A percentile compares a stretch with the other conserved stretches of the same genome.
phyloP scores from a whole-genome alignment of 2,888 invertebrate genomes.

The Drosophila imparisetae region DNA sequence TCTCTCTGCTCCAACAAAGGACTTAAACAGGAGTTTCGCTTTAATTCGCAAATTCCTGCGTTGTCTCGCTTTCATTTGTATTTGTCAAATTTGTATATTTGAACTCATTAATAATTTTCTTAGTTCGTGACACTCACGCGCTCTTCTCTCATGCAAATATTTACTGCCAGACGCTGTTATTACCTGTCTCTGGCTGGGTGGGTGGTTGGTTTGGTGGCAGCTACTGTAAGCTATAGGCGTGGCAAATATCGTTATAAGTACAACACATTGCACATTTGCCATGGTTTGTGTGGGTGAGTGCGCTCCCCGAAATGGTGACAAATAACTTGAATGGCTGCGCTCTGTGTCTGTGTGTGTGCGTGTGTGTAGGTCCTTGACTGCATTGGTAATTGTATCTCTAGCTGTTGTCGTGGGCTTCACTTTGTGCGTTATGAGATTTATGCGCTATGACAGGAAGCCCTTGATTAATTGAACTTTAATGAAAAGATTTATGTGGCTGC shows the following conservation, averaged over 20 bases:
- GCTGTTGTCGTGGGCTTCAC: slow-evolving; percentile 35
- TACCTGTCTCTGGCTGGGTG: slow-evolving; percentile 50
- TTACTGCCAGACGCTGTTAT: slow-evolving; percentile 54
- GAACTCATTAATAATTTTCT: neutral
- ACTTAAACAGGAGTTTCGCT: neutral
- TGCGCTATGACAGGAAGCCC: slow-evolving; percentile 71
- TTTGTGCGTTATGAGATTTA: slow-evolving; percentile 70
- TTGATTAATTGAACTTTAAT: slow-evolving; percentile 80
- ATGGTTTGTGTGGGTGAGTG: slow-evolving; percentile 6
- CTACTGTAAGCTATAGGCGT: slow-evolving; percentile 56
- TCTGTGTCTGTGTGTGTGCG: neutral
- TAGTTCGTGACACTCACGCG: slow-evolving; percentile 36
- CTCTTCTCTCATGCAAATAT: slow-evolving; percentile 52
- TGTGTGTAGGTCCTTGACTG: slow-evolving; percentile 42
- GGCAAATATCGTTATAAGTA: slow-evolving; percentile 71
- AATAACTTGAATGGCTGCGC: slow-evolving; percentile 57
- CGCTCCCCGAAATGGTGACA: slow-evolving; percentile 62
- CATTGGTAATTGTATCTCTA: slow-evolving; percentile 47
- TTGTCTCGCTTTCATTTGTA: neutral
- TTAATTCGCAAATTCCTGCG: neutral
- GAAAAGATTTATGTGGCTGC: slow-evolving; percentile 76
- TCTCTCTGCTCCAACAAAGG: neutral
- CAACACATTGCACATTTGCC: slow-evolving; percentile 71
- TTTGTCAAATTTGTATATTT: neutral
- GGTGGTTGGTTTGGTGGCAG: slow-evolving; percentile 11